Conservation (phyloP, 37 sponge, comb jelly and placozoan species). For the Eunapius fragilis region DNA sequence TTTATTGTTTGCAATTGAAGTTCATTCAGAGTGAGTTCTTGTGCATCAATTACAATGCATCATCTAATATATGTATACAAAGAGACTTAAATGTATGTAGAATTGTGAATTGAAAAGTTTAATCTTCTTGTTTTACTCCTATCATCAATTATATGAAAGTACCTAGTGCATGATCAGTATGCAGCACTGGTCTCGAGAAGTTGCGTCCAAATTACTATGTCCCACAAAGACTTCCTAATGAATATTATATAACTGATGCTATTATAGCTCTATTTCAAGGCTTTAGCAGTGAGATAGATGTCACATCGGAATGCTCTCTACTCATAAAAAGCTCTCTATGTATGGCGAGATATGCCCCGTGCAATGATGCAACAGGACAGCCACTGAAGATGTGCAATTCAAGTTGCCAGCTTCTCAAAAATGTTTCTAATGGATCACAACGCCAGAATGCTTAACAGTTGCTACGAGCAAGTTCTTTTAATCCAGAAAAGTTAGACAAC, state of each 20-base stretch:
- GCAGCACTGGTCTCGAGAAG: not conserved
- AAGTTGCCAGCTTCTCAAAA: not conserved
- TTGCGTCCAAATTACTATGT: not conserved
- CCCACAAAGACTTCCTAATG: not conserved
- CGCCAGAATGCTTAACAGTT: not conserved
- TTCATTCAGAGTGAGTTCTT: too few species aligned
- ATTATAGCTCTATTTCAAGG: not conserved
- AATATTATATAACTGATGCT: not conserved
- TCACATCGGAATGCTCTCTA: not conserved
- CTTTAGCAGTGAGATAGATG: not conserved
- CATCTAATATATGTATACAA: too few species aligned
- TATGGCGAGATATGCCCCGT: not conserved
- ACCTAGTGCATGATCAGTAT: not conserved
- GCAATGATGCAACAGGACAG: not conserved
- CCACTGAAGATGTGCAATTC: not conserved
- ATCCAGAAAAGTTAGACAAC: not conserved
- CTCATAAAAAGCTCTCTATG: not conserved
- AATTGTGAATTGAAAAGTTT: too few species aligned
- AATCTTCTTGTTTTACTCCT: too few species aligned
- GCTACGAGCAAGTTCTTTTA: not conserved
- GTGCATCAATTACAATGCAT: too few species aligned
- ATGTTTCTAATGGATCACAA: not conserved
- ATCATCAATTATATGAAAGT: not conserved
- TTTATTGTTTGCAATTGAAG: too few species aligned
- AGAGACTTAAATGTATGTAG: too few species aligned